Evolutionary conservation across 2,888 invertebrate genomes (phyloP).

Genomic region (Cephonodes hylas): DNA sequence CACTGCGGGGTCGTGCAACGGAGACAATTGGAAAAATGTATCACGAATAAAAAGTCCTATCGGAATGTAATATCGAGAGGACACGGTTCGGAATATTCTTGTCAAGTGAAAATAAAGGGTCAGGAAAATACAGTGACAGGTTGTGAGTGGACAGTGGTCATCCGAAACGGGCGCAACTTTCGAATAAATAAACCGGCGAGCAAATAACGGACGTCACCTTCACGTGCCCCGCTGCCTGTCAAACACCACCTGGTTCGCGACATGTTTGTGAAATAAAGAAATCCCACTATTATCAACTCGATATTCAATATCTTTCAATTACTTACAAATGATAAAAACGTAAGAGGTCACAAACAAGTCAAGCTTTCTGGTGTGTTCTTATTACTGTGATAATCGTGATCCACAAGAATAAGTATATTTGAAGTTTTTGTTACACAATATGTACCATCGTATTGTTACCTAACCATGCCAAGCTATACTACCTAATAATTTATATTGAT

Average conservation of each 20-base stretch:
- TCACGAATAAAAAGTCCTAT: slow-evolving; percentile 79
- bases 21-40: slow-evolving; percentile 79
- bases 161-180: slow-evolving; percentile 65
- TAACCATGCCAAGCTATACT: too few species aligned
- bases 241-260: slow-evolving; percentile 61
- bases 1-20: slow-evolving; percentile 61
- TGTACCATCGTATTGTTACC: too few species aligned
- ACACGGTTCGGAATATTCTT: slow-evolving; percentile 72
- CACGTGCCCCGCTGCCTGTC: slow-evolving; percentile 56
- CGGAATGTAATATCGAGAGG: slow-evolving; percentile 77
- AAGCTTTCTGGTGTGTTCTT: too few species aligned
- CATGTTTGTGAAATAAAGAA: slow-evolving; percentile 57
- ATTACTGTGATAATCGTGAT: too few species aligned
- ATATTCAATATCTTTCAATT: background rate
- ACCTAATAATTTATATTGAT: too few species aligned
- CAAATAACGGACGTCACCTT: slow-evolving; percentile 66
- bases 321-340: background rate
- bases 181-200: slow-evolving; percentile 73
- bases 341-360: too few species aligned
- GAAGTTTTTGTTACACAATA: too few species aligned
- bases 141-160: slow-evolving; percentile 76
- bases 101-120: slow-evolving; percentile 80
- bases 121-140: slow-evolving; percentile 76
- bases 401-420: too few species aligned
- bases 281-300: slow-evolving; percentile 31